These are phyloP conservation scores for Muraenolepis orangiensis DNA, from an alignment of 2,797 vertebrate species.

Conservation along the genomic window DNA sequence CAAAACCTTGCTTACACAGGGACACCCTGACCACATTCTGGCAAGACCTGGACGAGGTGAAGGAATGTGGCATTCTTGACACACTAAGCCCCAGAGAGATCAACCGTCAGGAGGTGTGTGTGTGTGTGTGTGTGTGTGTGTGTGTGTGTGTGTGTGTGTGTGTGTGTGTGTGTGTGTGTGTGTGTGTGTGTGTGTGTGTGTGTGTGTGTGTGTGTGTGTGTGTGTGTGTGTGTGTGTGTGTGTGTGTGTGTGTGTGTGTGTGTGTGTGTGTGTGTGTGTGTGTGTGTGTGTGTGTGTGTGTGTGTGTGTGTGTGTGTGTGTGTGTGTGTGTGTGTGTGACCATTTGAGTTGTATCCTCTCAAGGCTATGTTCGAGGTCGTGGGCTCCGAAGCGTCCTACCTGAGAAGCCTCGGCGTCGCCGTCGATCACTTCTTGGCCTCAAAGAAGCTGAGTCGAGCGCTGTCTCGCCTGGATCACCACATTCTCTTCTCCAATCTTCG, in stretches of 20 bases:
- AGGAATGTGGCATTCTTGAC: conserved; percentile 56
- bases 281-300: conserved; percentile 24
- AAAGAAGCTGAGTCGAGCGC: conserved; percentile 46
- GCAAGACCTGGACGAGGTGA: conserved; percentile 76
- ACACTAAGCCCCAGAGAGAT: conserved; percentile 58
- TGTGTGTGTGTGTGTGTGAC: not conserved
- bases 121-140: not conserved
- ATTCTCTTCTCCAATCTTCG: conserved; percentile 78
- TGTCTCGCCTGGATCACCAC: conserved; percentile 68
- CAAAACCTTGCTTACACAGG: conserved; percentile 10
- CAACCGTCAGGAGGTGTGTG: conserved; percentile 75
- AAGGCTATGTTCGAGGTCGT: conserved; percentile 81
- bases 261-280: conserved; percentile 19
- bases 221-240: not conserved
- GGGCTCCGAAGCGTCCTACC: conserved; percentile 77
- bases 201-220: not conserved
- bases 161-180: not conserved
- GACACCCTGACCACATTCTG: conserved; percentile 65
- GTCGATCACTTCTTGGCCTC: conserved; percentile 73
- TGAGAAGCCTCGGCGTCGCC: conserved; percentile 73
- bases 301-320: not conserved
- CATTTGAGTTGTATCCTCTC: not conserved
- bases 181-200: not conserved
- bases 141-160: not conserved
- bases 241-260: conserved; percentile 40